Base-by-base conservation (phyloP, 2,888 invertebrate genomes). In the Scaptomyza caliginosa region DNA sequence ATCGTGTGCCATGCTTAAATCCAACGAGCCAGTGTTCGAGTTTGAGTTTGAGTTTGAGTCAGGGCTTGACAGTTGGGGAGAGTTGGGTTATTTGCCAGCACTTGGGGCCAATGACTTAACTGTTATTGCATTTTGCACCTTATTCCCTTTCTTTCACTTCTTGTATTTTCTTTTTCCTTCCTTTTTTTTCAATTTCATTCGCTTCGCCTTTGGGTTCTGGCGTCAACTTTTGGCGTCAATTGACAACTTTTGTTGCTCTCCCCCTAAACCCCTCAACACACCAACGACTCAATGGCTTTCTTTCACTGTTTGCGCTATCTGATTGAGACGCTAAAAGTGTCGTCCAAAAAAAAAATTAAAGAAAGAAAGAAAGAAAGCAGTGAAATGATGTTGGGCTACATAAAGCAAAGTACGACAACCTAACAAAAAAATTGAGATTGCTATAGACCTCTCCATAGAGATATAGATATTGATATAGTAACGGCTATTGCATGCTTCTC, bases 141-240 rank as follows among this genome's bases (percentile, higher is more conserved):
- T 76, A 60, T 58, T 49, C 64, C 46, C 57, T 48, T 72, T 57
- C 30, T 21, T 34, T 57, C 28, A n/a, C n/a, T n/a, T n/a, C n/a
- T n/a, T n/a, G n/a, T n/a, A n/a, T n/a, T n/a, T n/a, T n/a, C n/a
- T n/a, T 19, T 23, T 17, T 49, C 39, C 0, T 36, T 45, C 21
- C 28, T 38, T 56, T 57, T 34, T 54, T 72, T 72, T 59, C 50
- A 46, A 52, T 62, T 70, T 49, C 49, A 45, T 48, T 57, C 49
- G 45, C 67, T 49, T 58, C 51, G 67, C 60, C 67, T 66, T 71
- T 73, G 56, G 65, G 38, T 60, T 13, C 49, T 73, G 84, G 84
- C 80, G 66, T 77, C 84, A 80, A 81, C 77, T 81, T 85, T 86
- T 83, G 86, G 86, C 86, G 77, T 86, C 86, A 86, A 86, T 86